Percentiles rank a stretch among this genome's conserved stretches.
Conservation (phyloP, 2,113 vertebrate species). For the Struthio camelus region DNA sequence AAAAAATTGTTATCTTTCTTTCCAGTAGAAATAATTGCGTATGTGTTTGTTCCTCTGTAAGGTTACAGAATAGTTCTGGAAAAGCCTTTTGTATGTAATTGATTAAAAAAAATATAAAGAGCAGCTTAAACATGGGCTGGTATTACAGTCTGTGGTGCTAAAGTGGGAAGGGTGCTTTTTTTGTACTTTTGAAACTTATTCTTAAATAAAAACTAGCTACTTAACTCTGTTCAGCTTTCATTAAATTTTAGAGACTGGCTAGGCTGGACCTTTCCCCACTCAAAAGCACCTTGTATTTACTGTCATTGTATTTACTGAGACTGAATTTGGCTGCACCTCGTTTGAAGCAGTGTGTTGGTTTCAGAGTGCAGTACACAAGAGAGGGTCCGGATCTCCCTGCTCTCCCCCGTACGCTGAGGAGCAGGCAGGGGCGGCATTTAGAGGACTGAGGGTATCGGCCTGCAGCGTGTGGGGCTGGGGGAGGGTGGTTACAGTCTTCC, state of each 20-base stretch:
- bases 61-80: background rate
- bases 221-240: background rate
- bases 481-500: background rate
- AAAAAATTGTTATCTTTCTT: background rate
- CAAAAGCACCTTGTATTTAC: background rate
- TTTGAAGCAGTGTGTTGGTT: fast-evolving
- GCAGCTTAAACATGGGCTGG: background rate
- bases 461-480: background rate
- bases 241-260: background rate
- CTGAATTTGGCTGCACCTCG: background rate
- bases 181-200: background rate
- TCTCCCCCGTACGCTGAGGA: fast-evolving
- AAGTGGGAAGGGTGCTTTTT: background rate
- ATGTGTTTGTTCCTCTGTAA: background rate
- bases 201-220: background rate
- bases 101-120: background rate
- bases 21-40: background rate
- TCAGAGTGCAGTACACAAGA: background rate
- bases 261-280: background rate
- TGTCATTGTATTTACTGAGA: background rate
- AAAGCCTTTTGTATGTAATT: background rate
- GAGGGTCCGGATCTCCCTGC: background rate
- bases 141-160: background rate
- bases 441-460: background rate
- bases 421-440: fast-evolving